phyloP scores from a whole-genome alignment of 2,113 vertebrate species.

The Propithecus coquereli region DNA sequence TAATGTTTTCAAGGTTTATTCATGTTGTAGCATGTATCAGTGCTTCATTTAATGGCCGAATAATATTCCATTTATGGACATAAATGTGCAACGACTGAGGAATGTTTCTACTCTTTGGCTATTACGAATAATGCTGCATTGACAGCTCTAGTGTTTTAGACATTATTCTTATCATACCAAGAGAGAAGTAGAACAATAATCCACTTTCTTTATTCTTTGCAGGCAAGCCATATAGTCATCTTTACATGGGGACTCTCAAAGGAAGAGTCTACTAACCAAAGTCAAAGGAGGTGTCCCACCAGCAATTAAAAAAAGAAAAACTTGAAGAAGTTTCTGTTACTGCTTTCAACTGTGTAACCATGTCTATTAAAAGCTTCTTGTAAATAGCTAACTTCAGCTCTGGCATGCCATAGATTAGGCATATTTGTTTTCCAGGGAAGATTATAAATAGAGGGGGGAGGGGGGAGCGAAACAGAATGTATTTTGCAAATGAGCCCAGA shows the following conservation, averaged over 20 bases:
- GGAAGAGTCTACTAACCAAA: not conserved
- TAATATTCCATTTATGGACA: not conserved
- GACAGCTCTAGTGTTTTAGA: not conserved
- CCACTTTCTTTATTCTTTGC: not conserved
- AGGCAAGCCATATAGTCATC: not conserved
- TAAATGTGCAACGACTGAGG: too few species aligned
- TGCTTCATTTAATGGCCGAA: not conserved
- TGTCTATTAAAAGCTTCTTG: constrained; percentile 83
- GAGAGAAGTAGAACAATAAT: not conserved
- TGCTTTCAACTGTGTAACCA: constrained; percentile 76
- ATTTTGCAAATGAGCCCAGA: constrained; percentile 88
- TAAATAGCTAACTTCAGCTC: constrained; percentile 82
- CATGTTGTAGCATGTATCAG: not conserved
- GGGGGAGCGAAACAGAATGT: constrained; percentile 78
- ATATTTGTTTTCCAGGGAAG: constrained; percentile 85
- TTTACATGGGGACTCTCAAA: not conserved
- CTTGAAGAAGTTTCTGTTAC: constrained; percentile 76
- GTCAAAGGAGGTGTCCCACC: constrained; percentile 57
- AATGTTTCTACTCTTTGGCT: not conserved
- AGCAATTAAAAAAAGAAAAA: constrained; percentile 62
- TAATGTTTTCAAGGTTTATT: not conserved
- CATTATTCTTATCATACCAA: not conserved
- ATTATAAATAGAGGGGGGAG: constrained; percentile 85
- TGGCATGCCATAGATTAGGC: constrained; percentile 80
- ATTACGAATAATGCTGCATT: not conserved